Evolutionary conservation across 2,113 vertebrate genomes (phyloP), one percentile per base, ranked within the genome.

Genomic region (Grammomys surdaster): DNA sequence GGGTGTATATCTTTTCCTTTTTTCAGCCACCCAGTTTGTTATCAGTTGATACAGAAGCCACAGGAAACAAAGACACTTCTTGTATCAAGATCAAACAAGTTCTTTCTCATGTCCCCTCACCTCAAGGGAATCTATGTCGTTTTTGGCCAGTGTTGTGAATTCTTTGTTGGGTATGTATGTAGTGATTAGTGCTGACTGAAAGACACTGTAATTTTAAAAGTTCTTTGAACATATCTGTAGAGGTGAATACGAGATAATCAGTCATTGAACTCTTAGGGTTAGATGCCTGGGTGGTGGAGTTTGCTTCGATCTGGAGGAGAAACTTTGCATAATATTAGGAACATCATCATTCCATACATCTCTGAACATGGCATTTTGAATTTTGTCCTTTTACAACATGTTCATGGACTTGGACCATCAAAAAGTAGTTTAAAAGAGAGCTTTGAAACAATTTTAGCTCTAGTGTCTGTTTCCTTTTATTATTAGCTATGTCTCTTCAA

Each of bases 401-500:
- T 6, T 48, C 70, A 94, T 48, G 40, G 33, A 77, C 20, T n/a
- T 40, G 17, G 69, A 60, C 46, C 46, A 70, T 16, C 12, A 12
- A 33, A 51, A 14, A 69, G 14, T 75, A 48, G 5, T 70, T 88
- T 58, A 80, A 54, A 81, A 92, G 89, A 90, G 80, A 14, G 7
- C 77, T 93, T 63, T 24, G 19, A 73, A 31, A 87, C 51, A 77
- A 91, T 89, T 0, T 72, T 87, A 14, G 0, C 0, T 93, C 28
- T 67, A 82, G 91, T 36, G 58, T 40, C 31, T 75, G 28, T 7
- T 46, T 86, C 11, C 48, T 40, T 70, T 91, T 95, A 20, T 65
- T 70, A 46, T 48, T 65, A 89, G 16, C 28, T 89, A 13, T 81
- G 82, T 76, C 56, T 77, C 40, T 77, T 94, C 70, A 84, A 90